Evolutionary conservation across 2,888 invertebrate genomes (phyloP).

Genomic region (Pollenia labialis): DNA sequence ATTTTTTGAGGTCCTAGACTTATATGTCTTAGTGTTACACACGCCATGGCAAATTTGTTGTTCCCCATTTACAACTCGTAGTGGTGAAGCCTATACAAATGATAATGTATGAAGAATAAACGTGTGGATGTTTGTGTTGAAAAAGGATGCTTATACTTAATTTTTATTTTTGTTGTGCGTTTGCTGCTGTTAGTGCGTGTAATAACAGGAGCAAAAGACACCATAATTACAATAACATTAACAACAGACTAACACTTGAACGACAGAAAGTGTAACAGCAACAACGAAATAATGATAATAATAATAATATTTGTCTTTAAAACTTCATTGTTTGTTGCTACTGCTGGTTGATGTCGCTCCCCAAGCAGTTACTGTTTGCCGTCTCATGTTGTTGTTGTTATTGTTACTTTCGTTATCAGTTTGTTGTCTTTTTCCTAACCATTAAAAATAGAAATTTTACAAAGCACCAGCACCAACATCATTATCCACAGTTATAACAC

Average conservation of each 20-base stretch:
- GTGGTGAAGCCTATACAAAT: no score
- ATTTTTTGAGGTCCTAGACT: no score
- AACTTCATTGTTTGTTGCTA: constrained; percentile 6
- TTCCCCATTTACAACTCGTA: no score
- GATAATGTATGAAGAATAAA: no score
- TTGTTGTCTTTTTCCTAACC: constrained; percentile 15
- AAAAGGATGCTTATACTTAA: no score
- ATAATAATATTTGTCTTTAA: constrained; percentile 18
- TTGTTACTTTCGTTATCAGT: background rate
- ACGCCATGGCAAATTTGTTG: no score
- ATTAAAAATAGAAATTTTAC: background rate
- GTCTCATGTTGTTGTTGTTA: background rate
- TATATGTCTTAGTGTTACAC: no score
- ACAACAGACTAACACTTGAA: background rate
- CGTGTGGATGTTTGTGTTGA: no score
- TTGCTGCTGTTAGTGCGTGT: background rate
- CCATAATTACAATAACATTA: background rate
- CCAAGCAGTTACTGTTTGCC: background rate
- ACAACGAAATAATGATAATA: background rate
- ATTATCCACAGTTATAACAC: constrained; percentile 5
- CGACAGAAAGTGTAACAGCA: background rate
- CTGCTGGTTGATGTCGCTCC: background rate
- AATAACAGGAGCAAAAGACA: background rate
- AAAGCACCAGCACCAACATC: background rate
- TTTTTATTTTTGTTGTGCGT: no score